These are phyloP conservation scores for Reticulitermes speratus DNA, from an alignment of 1,140 invertebrate genomes.

Conservation along the genomic window DNA sequence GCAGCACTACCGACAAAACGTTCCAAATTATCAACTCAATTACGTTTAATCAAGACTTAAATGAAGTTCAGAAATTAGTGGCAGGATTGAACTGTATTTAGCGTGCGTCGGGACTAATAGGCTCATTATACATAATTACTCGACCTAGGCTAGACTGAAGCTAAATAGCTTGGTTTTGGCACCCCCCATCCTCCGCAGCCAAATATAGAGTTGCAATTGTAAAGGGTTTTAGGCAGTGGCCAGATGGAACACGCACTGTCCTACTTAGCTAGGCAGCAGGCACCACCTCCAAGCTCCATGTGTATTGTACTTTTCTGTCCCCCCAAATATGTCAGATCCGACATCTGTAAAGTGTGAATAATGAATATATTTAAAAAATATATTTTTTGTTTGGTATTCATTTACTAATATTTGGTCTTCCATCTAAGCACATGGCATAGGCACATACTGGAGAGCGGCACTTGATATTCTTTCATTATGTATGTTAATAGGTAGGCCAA, in stretches of 20 bases:
- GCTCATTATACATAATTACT: conserved; percentile 27
- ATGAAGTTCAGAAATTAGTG: conserved; percentile 28
- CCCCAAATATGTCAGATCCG: no score
- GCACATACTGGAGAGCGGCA: no score
- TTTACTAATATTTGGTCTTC: no score
- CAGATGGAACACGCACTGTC: not conserved
- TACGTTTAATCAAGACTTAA: conserved; percentile 30
- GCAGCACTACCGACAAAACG: not conserved
- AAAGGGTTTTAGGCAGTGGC: not conserved
- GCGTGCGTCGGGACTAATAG: conserved; percentile 19
- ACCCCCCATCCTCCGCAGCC: no score
- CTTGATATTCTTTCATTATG: no score
- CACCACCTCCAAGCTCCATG: not conserved
- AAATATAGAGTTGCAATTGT: not conserved
- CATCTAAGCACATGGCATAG: no score
- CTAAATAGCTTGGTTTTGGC: not conserved
- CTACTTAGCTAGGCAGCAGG: not conserved
- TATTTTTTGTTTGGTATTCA: no score
- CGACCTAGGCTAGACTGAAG: not conserved
- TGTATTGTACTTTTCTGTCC: no score
- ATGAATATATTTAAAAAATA: no score
- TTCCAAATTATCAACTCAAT: conserved; percentile 27
- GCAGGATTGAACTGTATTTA: conserved; percentile 27
- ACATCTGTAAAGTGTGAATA: no score
- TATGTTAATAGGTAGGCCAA: no score